These are phyloP conservation scores for Hirtodrosophila trivittata DNA, from an alignment of 2,888 invertebrate genomes.

Conservation along the genomic window DNA sequence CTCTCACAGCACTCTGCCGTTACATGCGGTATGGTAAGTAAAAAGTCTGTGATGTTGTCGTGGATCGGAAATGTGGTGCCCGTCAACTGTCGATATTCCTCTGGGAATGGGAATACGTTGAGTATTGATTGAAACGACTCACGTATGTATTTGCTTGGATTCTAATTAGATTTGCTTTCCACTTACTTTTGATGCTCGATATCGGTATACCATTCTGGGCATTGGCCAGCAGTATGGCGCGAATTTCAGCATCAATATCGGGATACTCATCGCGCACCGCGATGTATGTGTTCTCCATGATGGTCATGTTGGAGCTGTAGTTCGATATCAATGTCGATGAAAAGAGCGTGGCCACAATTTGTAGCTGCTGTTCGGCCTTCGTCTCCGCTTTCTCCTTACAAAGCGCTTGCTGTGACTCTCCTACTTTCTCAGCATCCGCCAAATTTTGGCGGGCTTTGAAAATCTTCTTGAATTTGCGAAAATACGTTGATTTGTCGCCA, in stretches of 20 bases:
- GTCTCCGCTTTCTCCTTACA: background rate
- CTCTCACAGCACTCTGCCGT: conserved; percentile 74
- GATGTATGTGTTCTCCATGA: conserved; percentile 65
- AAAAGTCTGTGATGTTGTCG: conserved; percentile 80
- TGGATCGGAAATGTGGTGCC: conserved; percentile 79
- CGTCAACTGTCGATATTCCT: conserved; percentile 79
- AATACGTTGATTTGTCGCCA: conserved; percentile 36
- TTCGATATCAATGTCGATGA: conserved; percentile 70
- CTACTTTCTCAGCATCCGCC: conserved; percentile 5
- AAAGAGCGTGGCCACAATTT: conserved; percentile 69
- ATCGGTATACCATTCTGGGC: conserved; percentile 82
- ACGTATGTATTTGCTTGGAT: no score
- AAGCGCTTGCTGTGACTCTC: conserved; percentile 6
- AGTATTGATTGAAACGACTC: no score
- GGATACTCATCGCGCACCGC: conserved; percentile 76
- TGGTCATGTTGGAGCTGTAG: conserved; percentile 70
- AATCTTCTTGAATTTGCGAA: conserved; percentile 55
- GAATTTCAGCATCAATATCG: conserved; percentile 79
- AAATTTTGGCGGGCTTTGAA: conserved; percentile 33
- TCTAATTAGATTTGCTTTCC: background rate
- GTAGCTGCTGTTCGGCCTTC: conserved; percentile 30
- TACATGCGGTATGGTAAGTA: conserved; percentile 80
- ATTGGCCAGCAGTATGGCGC: conserved; percentile 79
- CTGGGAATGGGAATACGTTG: conserved; percentile 62
- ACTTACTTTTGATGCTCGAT: conserved; percentile 80